phyloP scores from a whole-genome alignment of 2,113 vertebrate species.

The Ahaetulla prasina region DNA sequence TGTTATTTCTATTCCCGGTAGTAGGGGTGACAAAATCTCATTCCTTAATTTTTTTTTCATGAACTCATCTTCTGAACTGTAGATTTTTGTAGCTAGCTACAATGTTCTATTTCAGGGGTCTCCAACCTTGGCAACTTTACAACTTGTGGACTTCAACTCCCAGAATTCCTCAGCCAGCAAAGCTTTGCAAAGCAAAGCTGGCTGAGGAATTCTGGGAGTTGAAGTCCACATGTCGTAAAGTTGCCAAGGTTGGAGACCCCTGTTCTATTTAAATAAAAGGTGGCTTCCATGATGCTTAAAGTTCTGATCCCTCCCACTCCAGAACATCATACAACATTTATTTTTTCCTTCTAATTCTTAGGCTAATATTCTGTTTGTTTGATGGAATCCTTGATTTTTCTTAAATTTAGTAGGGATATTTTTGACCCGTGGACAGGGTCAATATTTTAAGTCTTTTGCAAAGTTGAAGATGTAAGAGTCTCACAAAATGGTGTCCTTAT shows the following conservation, averaged over 20 bases:
- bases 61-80: neutral
- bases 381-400: neutral
- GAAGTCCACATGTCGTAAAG: too few species aligned
- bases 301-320: neutral
- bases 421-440: neutral
- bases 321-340: neutral
- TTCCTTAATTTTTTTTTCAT: neutral
- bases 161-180: too few species aligned
- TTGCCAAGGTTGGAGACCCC: too few species aligned
- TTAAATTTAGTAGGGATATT: neutral
- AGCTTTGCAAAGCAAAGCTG: too few species aligned
- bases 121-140: too few species aligned
- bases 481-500: neutral
- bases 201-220: too few species aligned
- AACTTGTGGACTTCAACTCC: too few species aligned
- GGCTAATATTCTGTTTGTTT: neutral
- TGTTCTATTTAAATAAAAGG: neutral
- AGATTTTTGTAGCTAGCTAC: neutral
- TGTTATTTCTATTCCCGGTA: neutral
- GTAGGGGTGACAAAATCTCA: neutral
- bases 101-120: neutral
- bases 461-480: neutral
- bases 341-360: neutral
- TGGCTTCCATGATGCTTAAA: neutral
- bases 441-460: neutral